Evolutionary conservation across 2,888 invertebrate species (phyloP).

Genomic region (Hydriomena furcata): DNA sequence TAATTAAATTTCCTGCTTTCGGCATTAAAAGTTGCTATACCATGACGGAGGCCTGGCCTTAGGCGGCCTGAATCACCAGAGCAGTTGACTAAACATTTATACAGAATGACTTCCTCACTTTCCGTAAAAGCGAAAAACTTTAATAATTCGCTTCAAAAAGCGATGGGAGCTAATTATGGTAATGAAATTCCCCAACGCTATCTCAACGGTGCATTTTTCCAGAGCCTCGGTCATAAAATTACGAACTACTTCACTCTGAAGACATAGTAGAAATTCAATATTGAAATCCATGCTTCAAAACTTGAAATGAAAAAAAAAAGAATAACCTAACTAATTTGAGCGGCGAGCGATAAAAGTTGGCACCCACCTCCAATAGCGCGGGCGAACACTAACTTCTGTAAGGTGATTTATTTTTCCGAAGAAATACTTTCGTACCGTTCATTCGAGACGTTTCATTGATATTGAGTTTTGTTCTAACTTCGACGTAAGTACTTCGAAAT

Average conservation of each 20-base stretch:
- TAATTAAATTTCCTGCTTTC: no score
- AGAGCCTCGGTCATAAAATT: conserved; percentile 42
- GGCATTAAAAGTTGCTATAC: no score
- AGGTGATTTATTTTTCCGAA: conserved; percentile 75
- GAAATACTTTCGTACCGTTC: conserved; percentile 66
- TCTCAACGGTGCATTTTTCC: neutral
- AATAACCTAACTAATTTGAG: conserved; percentile 71
- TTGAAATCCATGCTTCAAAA: conserved; percentile 78
- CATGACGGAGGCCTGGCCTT: no score
- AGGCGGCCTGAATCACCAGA: no score
- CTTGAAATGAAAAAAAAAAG: conserved; percentile 66
- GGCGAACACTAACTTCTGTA: conserved; percentile 65
- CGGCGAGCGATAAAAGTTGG: conserved; percentile 69
- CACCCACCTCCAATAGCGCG: conserved; percentile 64
- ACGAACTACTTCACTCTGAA: conserved; percentile 41
- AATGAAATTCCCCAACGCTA: neutral
- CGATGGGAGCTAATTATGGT: neutral
- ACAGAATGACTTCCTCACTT: no score
- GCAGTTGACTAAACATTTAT: no score
- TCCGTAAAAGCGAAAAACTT: no score
- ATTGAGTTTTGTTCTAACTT: conserved; percentile 76
- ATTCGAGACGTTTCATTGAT: conserved; percentile 71
- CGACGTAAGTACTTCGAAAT: conserved; percentile 65
- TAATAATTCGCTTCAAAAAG: neutral
- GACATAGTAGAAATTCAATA: conserved; percentile 76